Percentiles rank a stretch among this genome's conserved stretches.
Evolutionary conservation across 2,888 invertebrate species (phyloP).

Genomic region (Drosophila diplacantha): DNA sequence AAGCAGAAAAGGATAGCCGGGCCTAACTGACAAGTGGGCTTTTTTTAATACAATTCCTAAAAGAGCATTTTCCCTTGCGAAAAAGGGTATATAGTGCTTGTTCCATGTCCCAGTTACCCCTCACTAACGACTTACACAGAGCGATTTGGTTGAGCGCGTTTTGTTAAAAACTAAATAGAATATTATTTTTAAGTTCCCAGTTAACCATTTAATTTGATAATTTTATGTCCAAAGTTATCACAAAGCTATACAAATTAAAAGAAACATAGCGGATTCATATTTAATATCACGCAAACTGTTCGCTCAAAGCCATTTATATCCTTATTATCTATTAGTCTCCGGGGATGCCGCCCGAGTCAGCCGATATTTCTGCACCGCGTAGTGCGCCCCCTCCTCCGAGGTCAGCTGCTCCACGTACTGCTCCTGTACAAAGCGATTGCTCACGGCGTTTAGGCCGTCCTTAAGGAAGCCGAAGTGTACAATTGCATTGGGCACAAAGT

Average conservation of each 20-base stretch:
- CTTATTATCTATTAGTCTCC: constrained; percentile 65
- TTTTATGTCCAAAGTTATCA: background rate
- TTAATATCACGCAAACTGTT: constrained; percentile 57
- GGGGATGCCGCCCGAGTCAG: constrained; percentile 41
- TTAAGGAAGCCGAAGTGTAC: constrained; percentile 84
- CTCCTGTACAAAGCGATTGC: constrained; percentile 79
- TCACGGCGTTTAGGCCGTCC: constrained; percentile 45
- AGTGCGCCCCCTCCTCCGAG: constrained; percentile 83
- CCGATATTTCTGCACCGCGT: constrained; percentile 84
- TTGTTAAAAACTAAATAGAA: background rate
- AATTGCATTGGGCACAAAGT: constrained; percentile 88
- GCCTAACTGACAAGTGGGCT: no score
- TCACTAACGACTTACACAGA: no score
- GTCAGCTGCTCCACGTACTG: constrained; percentile 82
- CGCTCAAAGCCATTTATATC: constrained; percentile 66
- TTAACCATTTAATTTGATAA: background rate
- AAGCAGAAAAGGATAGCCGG: constrained; percentile 3
- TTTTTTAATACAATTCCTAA: no score
- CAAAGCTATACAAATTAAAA: constrained; percentile 3
- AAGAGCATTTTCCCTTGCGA: no score
- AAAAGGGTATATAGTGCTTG: no score
- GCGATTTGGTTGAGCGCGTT: no score
- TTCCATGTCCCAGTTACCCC: no score
- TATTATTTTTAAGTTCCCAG: background rate
- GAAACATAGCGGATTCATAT: constrained; percentile 43